Conservation (phyloP, 1,140 invertebrate species). For the Musca domestica region DNA sequence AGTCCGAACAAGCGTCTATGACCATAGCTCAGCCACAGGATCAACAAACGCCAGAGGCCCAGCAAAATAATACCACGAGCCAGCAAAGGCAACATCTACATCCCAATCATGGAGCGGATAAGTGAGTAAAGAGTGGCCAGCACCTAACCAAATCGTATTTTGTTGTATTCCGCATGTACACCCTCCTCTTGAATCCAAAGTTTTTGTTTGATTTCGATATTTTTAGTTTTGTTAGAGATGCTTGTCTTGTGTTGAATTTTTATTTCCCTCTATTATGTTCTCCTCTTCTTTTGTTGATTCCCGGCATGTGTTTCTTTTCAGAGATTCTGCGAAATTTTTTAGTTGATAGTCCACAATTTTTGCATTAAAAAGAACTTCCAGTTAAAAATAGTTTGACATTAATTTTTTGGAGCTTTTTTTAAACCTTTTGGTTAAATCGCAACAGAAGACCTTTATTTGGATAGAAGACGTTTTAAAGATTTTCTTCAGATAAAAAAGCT, state of each 20-base stretch:
- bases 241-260: not conserved
- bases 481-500: too few species aligned
- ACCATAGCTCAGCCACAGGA: slow-evolving; percentile 7
- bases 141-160: not conserved
- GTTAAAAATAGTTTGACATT: too few species aligned
- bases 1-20: not conserved
- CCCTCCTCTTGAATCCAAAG: not conserved
- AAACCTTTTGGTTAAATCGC: too few species aligned
- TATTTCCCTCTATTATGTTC: not conserved
- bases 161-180: not conserved
- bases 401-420: too few species aligned
- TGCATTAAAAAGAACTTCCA: too few species aligned
- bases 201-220: not conserved
- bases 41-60: slow-evolving; percentile 6
- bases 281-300: not conserved
- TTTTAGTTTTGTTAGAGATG: not conserved
- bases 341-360: too few species aligned
- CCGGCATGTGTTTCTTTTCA: too few species aligned
- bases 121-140: slow-evolving; percentile 24
- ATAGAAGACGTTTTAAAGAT: too few species aligned
- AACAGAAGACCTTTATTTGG: too few species aligned
- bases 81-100: slow-evolving; percentile 6
- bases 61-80: not conserved
- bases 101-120: slow-evolving; percentile 17
- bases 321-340: not conserved